A percentile compares a stretch with the other conserved stretches of the same genome.
phyloP scores from a whole-genome alignment of 2,113 vertebrate species.

The Leucosticte australis region DNA sequence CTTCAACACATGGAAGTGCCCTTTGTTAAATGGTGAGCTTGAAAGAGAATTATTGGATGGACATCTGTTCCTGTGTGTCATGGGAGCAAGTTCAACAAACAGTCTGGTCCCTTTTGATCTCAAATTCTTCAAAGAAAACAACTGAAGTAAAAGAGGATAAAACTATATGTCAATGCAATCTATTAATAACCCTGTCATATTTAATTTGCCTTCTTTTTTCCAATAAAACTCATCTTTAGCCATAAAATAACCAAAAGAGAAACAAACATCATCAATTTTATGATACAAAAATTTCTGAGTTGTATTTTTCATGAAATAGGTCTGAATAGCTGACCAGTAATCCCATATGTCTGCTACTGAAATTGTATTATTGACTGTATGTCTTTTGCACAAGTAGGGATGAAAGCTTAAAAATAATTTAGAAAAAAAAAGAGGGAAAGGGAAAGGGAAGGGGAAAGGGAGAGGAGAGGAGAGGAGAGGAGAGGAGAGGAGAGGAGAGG shows the following conservation, averaged over 20 bases:
- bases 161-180: neutral
- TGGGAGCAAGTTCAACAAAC: neutral
- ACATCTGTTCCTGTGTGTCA: neutral
- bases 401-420: neutral
- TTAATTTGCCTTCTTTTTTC: neutral
- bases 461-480: too few relatives aligned
- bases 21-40: neutral
- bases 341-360: neutral
- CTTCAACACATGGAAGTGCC: neutral
- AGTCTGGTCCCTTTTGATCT: neutral
- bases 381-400: neutral
- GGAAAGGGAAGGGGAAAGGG: accelerated
- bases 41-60: neutral
- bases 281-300: neutral
- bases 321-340: neutral
- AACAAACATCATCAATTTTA: neutral
- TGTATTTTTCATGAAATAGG: neutral
- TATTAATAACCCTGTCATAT: neutral
- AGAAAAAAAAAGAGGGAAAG: accelerated
- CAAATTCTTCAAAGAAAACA: neutral
- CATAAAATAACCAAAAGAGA: neutral
- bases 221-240: neutral
- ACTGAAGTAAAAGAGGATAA: neutral
- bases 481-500: too few relatives aligned
- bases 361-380: neutral